Evolutionary conservation across 2,797 vertebrate genomes (phyloP).

Genomic region (Alca torda): DNA sequence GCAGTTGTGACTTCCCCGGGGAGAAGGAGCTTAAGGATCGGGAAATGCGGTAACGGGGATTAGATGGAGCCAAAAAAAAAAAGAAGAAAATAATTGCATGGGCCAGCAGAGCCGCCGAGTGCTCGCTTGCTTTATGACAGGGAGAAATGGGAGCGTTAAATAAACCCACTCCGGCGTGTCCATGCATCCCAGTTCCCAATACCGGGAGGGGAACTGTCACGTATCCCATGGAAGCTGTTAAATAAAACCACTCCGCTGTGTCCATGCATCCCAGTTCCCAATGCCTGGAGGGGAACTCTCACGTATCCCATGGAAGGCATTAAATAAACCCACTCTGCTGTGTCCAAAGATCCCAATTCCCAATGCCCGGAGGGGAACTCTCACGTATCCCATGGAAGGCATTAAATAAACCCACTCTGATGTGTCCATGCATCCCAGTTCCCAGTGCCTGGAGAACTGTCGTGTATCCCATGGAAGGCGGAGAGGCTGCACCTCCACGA

Average conservation of each 20-base stretch:
- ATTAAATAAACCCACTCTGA: too few relatives aligned
- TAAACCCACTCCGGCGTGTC: too few relatives aligned
- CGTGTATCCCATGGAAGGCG: too few relatives aligned
- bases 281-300: background rate
- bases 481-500: background rate
- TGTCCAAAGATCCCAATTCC: too few relatives aligned
- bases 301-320: rapidly evolving
- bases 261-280: too few relatives aligned
- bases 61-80: background rate
- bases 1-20: background rate
- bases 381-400: rapidly evolving
- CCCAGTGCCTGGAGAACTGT: too few relatives aligned
- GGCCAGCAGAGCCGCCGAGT: background rate
- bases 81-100: background rate
- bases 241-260: too few relatives aligned
- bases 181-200: too few relatives aligned
- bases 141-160: background rate
- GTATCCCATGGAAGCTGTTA: too few relatives aligned
- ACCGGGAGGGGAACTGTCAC: too few relatives aligned
- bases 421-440: too few relatives aligned
- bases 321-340: too few relatives aligned
- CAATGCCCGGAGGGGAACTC: background rate
- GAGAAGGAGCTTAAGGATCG: background rate
- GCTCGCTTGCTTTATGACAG: background rate
- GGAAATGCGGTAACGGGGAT: background rate